These are phyloP conservation scores for Apomyelois bistriatella DNA, from an alignment of 2,888 invertebrate species.

Conservation along the genomic window DNA sequence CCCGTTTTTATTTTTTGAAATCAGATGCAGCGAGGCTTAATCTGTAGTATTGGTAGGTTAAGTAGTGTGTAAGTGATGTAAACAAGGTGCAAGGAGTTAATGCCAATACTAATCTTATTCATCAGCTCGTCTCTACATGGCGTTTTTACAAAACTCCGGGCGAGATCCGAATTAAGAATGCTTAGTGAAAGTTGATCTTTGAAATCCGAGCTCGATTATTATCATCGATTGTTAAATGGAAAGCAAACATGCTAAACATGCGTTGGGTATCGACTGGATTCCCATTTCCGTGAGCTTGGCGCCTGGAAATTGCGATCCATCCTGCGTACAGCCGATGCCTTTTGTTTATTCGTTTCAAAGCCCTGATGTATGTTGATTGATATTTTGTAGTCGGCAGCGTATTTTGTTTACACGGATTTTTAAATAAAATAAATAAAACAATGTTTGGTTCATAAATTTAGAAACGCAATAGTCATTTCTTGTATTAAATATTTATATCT, in stretches of 20 bases:
- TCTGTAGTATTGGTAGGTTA: too few relatives aligned
- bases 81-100: too few relatives aligned
- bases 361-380: background rate
- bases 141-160: too few relatives aligned
- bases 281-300: constrained; percentile 62
- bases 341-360: constrained; percentile 27
- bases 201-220: background rate
- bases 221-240: background rate
- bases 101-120: too few relatives aligned
- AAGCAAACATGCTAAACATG: constrained; percentile 22
- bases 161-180: too few relatives aligned
- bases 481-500: too few relatives aligned
- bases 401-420: background rate
- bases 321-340: constrained; percentile 27
- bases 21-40: too few relatives aligned
- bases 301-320: constrained; percentile 64
- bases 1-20: too few relatives aligned
- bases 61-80: too few relatives aligned
- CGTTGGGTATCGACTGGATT: constrained; percentile 41
- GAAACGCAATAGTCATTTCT: too few relatives aligned
- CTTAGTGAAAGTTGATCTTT: too few relatives aligned
- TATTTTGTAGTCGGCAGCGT: background rate
- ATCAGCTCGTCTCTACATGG: too few relatives aligned
- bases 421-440: background rate
- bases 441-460: background rate